Evolutionary conservation across 2,797 vertebrate species (phyloP).

Genomic region (Emys orbicularis): DNA sequence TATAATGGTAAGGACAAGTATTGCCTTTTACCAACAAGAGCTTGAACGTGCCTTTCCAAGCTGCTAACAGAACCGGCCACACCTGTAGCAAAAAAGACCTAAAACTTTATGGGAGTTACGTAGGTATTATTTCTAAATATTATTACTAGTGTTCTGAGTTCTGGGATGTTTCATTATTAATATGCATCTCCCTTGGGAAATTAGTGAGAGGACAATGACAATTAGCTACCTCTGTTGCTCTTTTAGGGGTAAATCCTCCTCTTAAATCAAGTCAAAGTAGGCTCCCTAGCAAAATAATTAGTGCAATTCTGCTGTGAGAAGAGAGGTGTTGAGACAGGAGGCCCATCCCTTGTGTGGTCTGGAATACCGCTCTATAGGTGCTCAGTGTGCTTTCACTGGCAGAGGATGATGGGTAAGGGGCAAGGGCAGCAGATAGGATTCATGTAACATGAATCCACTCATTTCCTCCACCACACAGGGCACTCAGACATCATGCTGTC

Average conservation of each 20-base stretch:
- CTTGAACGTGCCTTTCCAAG: not conserved
- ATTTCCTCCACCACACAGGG: not conserved
- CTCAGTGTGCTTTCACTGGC: not conserved
- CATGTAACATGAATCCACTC: not conserved
- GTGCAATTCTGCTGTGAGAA: not conserved
- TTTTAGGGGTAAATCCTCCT: not conserved
- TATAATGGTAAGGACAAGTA: not conserved
- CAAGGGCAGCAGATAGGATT: not conserved
- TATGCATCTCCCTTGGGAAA: not conserved
- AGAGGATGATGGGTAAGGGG: not conserved
- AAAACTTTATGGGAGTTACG: not conserved
- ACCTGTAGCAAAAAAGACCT: not conserved
- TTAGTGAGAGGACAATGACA: not conserved
- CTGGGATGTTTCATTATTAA: not conserved
- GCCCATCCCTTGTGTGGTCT: not conserved
- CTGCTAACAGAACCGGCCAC: not conserved
- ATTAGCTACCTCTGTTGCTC: not conserved
- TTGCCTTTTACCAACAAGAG: not conserved
- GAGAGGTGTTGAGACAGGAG: not conserved
- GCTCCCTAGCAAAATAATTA: fast-evolving
- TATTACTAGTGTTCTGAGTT: not conserved
- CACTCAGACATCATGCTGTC: not conserved
- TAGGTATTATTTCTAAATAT: not conserved
- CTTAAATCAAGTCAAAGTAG: not conserved
- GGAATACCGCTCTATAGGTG: not conserved